Conservation (phyloP, 35 echinoderm and acorn worm species). For the Strongylocentrotus purpuratus region DNA sequence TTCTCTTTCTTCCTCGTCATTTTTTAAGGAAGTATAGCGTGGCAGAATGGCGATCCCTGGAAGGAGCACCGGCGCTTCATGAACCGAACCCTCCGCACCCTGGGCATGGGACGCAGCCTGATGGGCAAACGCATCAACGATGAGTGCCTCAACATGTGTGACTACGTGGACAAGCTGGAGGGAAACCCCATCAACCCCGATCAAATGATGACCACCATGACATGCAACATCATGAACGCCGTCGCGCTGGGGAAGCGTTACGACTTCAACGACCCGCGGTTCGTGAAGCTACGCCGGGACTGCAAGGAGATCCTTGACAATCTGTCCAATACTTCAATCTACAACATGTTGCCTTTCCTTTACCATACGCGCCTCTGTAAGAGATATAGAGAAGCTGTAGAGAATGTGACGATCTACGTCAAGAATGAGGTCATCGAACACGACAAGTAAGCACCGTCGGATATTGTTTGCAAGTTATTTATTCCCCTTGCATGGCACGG, state of each 20-base stretch:
- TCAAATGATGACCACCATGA: slow-evolving; percentile 22
- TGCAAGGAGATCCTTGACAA: slow-evolving; percentile 43
- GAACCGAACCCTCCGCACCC: slow-evolving; percentile 26
- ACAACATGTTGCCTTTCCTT: slow-evolving; percentile 57
- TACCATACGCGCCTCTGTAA: slow-evolving; percentile 54
- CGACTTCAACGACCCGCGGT: slow-evolving; percentile 45
- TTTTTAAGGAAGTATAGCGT: slow-evolving; percentile 45
- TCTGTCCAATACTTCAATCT: background rate
- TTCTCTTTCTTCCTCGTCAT: background rate
- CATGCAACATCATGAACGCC: slow-evolving; percentile 54
- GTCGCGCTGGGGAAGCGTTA: slow-evolving; percentile 32
- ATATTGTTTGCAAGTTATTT: too few species aligned
- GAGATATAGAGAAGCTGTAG: slow-evolving; percentile 22
- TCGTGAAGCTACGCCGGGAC: slow-evolving; percentile 22
- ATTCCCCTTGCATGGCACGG: too few species aligned
- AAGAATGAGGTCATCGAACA: background rate
- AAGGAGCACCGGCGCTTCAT: slow-evolving; percentile 53
- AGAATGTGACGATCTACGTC: slow-evolving; percentile 29
- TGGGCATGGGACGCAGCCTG: slow-evolving; percentile 55
- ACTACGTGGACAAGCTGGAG: slow-evolving; percentile 26
- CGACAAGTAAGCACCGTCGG: background rate
- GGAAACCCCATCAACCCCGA: slow-evolving; percentile 53
- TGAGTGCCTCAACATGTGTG: slow-evolving; percentile 35
- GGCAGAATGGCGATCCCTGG: slow-evolving; percentile 60
- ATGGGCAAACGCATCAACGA: slow-evolving; percentile 51